Evolutionary conservation across 2,113 vertebrate species (phyloP).

Genomic region (Alethe diademata): DNA sequence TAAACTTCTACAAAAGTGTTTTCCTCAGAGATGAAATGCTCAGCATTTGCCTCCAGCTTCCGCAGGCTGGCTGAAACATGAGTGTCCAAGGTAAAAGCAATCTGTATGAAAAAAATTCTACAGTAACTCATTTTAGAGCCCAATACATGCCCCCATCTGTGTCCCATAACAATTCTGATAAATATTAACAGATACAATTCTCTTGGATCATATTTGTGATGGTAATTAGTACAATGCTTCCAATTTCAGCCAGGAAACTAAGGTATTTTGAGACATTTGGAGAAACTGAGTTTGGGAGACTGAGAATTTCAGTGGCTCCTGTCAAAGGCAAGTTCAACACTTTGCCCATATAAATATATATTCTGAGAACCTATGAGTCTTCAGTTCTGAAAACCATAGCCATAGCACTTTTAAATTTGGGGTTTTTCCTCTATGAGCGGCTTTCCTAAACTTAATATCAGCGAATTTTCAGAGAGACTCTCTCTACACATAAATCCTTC

Average conservation of each 20-base stretch:
- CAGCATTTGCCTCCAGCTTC: not conserved
- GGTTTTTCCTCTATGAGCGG: fast-evolving
- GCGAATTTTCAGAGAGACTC: not conserved
- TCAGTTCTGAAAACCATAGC: not conserved
- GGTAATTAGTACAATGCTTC: not conserved
- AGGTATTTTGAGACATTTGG: not conserved
- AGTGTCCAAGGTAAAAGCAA: not conserved
- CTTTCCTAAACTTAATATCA: not conserved
- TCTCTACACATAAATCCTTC: not conserved
- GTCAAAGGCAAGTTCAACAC: not conserved
- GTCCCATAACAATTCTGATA: not conserved
- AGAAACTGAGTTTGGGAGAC: not conserved
- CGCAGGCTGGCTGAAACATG: not conserved
- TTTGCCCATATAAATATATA: not conserved
- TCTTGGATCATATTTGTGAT: not conserved
- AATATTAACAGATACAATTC: not conserved
- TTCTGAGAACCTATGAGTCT: not conserved
- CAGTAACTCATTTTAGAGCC: not conserved
- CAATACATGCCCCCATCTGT: not conserved
- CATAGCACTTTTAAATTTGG: not conserved
- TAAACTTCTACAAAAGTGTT: not conserved
- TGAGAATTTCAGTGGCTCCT: not conserved
- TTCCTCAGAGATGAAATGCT: not conserved
- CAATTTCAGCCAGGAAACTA: not conserved
- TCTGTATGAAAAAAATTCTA: not conserved